Evolutionary conservation across 1,140 invertebrate species (phyloP).

Genomic region (Calosoma granatense): DNA sequence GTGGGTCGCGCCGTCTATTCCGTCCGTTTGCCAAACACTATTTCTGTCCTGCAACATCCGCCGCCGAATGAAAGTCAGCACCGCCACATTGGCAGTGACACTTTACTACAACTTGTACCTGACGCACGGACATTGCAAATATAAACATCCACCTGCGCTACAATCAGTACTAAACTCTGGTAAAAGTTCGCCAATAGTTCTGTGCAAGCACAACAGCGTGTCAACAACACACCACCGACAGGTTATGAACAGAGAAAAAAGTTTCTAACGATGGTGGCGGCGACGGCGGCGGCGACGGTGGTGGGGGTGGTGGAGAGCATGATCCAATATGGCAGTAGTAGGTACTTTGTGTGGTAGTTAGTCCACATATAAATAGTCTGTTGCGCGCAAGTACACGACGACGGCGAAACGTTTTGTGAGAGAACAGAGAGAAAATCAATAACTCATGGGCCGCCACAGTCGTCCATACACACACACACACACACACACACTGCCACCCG

Average conservation of each 20-base stretch:
- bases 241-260: not conserved
- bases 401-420: not conserved
- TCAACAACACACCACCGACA: too few relatives aligned
- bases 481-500: too few relatives aligned
- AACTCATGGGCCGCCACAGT: not conserved
- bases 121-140: not conserved
- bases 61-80: not conserved
- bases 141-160: not conserved
- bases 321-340: constrained; percentile 11
- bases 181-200: too few relatives aligned
- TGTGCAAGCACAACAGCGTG: too few relatives aligned
- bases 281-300: too few relatives aligned
- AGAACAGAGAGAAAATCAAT: constrained; percentile 1
- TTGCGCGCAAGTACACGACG: constrained; percentile 5
- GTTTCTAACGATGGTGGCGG: not conserved
- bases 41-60: not conserved
- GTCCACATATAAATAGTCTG: not conserved
- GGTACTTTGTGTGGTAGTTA: constrained; percentile 4
- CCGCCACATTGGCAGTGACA: not conserved
- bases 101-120: not conserved
- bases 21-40: not conserved
- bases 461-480: too few relatives aligned
- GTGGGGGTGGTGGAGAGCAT: not conserved
- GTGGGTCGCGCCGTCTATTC: not conserved
- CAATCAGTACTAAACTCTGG: too few relatives aligned